A percentile compares a stretch with the other conserved stretches of the same genome.
Evolutionary conservation across 35 echinoderm and acorn worm genomes (phyloP).

Genomic region (Anneissia japonica): DNA sequence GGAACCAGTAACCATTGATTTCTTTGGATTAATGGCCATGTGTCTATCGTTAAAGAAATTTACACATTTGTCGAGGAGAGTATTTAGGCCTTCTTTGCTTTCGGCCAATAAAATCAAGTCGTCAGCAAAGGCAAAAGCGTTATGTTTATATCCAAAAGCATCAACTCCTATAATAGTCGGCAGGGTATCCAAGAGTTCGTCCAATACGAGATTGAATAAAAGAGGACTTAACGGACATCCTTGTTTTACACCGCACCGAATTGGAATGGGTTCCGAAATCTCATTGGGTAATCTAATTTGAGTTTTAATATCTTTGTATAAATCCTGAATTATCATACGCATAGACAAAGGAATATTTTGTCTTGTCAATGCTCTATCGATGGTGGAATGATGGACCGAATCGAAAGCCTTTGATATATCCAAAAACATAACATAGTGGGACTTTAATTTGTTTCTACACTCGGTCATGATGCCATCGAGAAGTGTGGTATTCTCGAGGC

Average conservation of each 20-base stretch:
- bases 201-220: constrained; percentile 6
- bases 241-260: constrained; percentile 12
- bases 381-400: constrained; percentile 21
- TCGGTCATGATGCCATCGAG: background rate
- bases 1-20: no score
- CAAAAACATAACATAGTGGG: constrained; percentile 9
- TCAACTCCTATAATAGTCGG: background rate
- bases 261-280: background rate
- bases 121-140: background rate
- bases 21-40: no score
- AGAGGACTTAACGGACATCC: constrained; percentile 8
- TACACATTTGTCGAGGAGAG: background rate
- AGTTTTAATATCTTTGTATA: background rate
- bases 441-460: background rate
- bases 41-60: no score
- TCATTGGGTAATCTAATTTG: background rate
- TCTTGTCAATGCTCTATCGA: background rate
- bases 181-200: background rate
- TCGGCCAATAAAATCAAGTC: background rate
- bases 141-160: background rate
- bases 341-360: background rate
- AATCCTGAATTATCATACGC: background rate
- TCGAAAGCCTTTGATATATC: constrained; percentile 32
- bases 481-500: constrained; percentile 17
- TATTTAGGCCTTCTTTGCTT: constrained; percentile 1